A percentile compares a stretch with the other conserved stretches of the same genome.
These are phyloP conservation scores for Copidosoma aretas DNA, from an alignment of 2,888 invertebrate genomes.

Conservation along the genomic window DNA sequence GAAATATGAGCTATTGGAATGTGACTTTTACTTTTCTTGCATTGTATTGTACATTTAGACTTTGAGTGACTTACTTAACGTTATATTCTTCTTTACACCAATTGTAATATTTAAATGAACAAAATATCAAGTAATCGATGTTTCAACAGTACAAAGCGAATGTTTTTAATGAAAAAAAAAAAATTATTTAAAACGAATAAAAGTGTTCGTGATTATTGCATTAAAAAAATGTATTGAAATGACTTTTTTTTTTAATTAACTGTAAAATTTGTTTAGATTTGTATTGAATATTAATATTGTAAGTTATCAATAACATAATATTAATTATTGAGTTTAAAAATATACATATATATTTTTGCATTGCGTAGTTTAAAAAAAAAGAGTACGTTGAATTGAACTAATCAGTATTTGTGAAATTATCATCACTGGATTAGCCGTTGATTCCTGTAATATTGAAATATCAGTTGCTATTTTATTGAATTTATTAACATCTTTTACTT, in stretches of 20 bases:
- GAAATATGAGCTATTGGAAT: constrained; percentile 32
- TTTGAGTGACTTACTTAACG: constrained; percentile 25
- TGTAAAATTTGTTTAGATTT: constrained; percentile 35
- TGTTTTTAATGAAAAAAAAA: constrained; percentile 29
- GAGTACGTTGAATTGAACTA: constrained; percentile 31
- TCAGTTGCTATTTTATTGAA: constrained; percentile 24
- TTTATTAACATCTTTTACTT: constrained; percentile 19
- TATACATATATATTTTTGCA: constrained; percentile 36
- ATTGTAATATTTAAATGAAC: constrained; percentile 17
- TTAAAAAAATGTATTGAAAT: constrained; percentile 16
- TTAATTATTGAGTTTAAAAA: constrained; percentile 33
- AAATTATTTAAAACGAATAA: constrained; percentile 32
- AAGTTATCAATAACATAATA: constrained; percentile 28
- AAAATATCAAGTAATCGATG: constrained; percentile 16
- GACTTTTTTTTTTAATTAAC: constrained; percentile 21
- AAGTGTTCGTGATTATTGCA: constrained; percentile 35
- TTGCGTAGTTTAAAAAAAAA: constrained; percentile 21
- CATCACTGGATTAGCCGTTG: constrained; percentile 13
- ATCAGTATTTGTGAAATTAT: constrained; percentile 35
- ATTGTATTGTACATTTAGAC: constrained; percentile 19
- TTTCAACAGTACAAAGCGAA: constrained; percentile 37
- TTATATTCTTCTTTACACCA: constrained; percentile 24
- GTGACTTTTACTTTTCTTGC: constrained; percentile 27
- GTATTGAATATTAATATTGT: constrained; percentile 27
- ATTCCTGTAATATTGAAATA: constrained; percentile 21